These are phyloP conservation scores for Atractosteus spatula DNA, from an alignment of 2,113 vertebrate species.

Conservation along the genomic window DNA sequence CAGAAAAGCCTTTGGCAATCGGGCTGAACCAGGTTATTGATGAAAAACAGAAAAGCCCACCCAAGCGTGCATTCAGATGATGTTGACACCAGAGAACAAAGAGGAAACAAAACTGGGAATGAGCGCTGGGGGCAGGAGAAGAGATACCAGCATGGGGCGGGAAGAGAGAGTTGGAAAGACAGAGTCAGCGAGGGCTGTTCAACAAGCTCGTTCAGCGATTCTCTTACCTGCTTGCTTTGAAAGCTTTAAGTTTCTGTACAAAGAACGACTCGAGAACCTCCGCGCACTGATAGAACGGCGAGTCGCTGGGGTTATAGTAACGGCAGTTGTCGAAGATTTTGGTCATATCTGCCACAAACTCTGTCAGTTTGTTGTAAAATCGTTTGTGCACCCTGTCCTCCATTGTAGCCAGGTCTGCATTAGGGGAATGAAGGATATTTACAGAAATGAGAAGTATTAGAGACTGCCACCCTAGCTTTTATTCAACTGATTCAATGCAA, in stretches of 20 bases:
- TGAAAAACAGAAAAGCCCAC: too few relatives aligned
- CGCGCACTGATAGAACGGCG: conserved; percentile 95
- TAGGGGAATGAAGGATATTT: not conserved
- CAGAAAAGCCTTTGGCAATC: too few relatives aligned
- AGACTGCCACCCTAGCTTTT: too few relatives aligned
- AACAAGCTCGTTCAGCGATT: fast-evolving
- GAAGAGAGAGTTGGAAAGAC: not conserved
- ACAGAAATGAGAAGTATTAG: too few relatives aligned
- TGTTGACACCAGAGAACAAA: too few relatives aligned
- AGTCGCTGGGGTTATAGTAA: conserved; percentile 98
- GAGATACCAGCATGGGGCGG: not conserved
- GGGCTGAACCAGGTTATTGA: too few relatives aligned
- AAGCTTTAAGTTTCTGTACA: conserved; percentile 98
- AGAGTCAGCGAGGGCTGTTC: not conserved
- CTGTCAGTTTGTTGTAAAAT: conserved; percentile 94
- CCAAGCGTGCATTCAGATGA: too few relatives aligned
- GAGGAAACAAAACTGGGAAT: too few relatives aligned
- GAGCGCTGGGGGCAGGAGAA: not conserved
- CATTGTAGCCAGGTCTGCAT: conserved; percentile 92
- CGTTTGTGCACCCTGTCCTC: conserved; percentile 88
- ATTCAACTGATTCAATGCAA: too few relatives aligned
- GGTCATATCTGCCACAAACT: conserved; percentile 99
- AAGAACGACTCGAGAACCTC: conserved; percentile 97
- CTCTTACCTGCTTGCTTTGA: conserved; percentile 97
- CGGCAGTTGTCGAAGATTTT: conserved; percentile 99